A percentile compares a stretch with the other conserved stretches of the same genome.
These are phyloP conservation scores for Himalopsyche anomala DNA, from an alignment of 2,888 invertebrate genomes.

Conservation along the genomic window DNA sequence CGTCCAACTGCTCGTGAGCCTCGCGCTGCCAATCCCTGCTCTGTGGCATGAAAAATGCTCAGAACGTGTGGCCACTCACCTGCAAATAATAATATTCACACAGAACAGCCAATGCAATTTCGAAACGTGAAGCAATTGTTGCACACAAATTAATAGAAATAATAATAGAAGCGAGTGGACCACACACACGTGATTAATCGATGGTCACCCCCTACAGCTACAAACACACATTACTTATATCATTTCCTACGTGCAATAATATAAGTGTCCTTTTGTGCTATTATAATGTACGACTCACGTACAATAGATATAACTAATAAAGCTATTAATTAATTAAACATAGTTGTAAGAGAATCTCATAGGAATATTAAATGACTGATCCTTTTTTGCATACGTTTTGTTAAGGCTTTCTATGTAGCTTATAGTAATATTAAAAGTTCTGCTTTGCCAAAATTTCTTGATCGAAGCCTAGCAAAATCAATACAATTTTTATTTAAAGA, in stretches of 20 bases:
- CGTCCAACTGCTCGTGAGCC: too few relatives aligned
- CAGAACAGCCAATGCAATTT: slow-evolving; percentile 20
- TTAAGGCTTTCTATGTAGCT: too few relatives aligned
- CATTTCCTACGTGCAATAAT: slow-evolving; percentile 15
- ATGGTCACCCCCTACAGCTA: slow-evolving; percentile 30
- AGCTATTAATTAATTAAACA: neutral
- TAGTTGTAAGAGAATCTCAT: neutral
- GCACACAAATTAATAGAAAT: slow-evolving; percentile 17
- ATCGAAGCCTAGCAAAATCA: too few relatives aligned
- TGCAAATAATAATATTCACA: slow-evolving; percentile 27
- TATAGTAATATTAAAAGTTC: too few relatives aligned
- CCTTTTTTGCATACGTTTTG: too few relatives aligned
- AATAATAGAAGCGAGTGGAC: slow-evolving; percentile 2
- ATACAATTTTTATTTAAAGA: too few relatives aligned
- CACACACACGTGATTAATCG: slow-evolving; percentile 34
- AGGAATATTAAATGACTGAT: neutral
- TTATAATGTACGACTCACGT: neutral
- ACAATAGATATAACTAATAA: neutral
- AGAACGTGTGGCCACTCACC: slow-evolving; percentile 15
- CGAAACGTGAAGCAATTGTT: slow-evolving; percentile 18
- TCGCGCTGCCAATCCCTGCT: too few relatives aligned
- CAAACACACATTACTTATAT: neutral
- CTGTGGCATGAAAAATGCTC: neutral
- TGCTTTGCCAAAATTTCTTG: too few relatives aligned
- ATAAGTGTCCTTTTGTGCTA: neutral